These are phyloP conservation scores for Lethrus apterus DNA, from an alignment of 1,140 invertebrate genomes.

Conservation along the genomic window DNA sequence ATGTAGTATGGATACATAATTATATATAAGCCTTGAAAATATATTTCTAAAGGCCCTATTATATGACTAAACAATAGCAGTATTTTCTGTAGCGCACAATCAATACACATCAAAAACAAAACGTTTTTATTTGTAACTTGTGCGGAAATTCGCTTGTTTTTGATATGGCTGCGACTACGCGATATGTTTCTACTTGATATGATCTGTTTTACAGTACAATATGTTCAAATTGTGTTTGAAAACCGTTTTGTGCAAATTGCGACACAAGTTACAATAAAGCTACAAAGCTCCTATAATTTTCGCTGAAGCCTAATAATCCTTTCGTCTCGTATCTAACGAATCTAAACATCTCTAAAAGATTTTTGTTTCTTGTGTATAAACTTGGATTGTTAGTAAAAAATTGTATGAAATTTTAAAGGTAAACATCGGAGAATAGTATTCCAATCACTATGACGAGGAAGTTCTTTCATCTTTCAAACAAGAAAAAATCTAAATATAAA, in stretches of 20 bases:
- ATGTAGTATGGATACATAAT: slow-evolving; percentile 11
- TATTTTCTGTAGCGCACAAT: slow-evolving; percentile 8
- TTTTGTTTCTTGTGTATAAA: slow-evolving; percentile 8
- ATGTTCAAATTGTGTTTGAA: too few relatives aligned
- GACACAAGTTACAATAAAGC: slow-evolving; percentile 9
- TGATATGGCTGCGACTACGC: too few relatives aligned
- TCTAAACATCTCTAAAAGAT: slow-evolving; percentile 11
- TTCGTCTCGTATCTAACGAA: slow-evolving; percentile 11
- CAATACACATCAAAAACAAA: slow-evolving; percentile 4
- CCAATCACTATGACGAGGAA: not conserved
- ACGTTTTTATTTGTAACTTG: not conserved
- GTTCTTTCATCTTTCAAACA: not conserved
- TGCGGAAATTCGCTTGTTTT: too few relatives aligned
- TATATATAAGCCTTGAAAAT: slow-evolving; percentile 11
- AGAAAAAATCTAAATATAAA: not conserved
- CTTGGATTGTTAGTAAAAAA: slow-evolving; percentile 13
- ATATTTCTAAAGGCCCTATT: slow-evolving; percentile 12
- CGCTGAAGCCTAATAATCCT: slow-evolving; percentile 6
- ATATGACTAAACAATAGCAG: slow-evolving; percentile 12
- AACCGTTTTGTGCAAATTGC: too few relatives aligned
- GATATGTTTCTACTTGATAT: too few relatives aligned
- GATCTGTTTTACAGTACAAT: too few relatives aligned
- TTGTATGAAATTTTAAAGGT: slow-evolving; percentile 12
- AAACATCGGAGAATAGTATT: slow-evolving; percentile 6
- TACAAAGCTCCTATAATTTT: not conserved